phyloP scores from a whole-genome alignment of 2,888 invertebrate genomes.

The Torymus tubicola region DNA sequence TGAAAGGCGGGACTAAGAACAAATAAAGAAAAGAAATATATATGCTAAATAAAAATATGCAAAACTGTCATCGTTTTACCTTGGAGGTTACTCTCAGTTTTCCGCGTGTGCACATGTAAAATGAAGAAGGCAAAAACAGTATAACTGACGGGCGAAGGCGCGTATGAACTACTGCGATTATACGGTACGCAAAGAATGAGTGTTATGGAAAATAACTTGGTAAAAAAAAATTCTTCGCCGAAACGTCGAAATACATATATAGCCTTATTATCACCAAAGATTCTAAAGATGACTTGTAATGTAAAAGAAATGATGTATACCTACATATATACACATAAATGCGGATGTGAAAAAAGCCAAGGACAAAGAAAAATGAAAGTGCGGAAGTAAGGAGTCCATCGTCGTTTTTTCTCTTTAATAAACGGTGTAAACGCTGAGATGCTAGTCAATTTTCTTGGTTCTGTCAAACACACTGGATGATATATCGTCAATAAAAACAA shows the following conservation, averaged over 20 bases:
- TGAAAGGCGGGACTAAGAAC: constrained; percentile 22
- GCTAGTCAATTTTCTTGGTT: constrained; percentile 56
- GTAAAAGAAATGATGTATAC: background rate
- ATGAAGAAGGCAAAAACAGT: constrained; percentile 12
- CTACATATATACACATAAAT: background rate
- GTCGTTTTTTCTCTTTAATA: constrained; percentile 49
- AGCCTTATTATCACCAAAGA: constrained; percentile 49
- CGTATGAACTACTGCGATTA: too few species aligned
- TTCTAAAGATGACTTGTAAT: constrained; percentile 47
- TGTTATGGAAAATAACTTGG: too few species aligned
- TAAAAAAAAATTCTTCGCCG: constrained; percentile 20
- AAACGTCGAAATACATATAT: constrained; percentile 30
- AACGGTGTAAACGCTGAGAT: constrained; percentile 45
- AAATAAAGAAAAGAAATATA: constrained; percentile 11
- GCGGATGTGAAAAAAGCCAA: constrained; percentile 6
- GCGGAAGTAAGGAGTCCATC: constrained; percentile 9
- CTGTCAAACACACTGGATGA: constrained; percentile 54
- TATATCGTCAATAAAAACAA: constrained; percentile 54
- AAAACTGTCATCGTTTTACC: constrained; percentile 28
- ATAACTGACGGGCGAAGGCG: too few species aligned
- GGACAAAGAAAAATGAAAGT: constrained; percentile 13
- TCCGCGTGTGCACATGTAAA: constrained; percentile 23
- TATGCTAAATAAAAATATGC: constrained; percentile 16
- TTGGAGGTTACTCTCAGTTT: constrained; percentile 42
- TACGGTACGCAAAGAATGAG: too few species aligned